Conservation (phyloP, 2,888 invertebrate species). For the Tetragonula carbonaria region DNA sequence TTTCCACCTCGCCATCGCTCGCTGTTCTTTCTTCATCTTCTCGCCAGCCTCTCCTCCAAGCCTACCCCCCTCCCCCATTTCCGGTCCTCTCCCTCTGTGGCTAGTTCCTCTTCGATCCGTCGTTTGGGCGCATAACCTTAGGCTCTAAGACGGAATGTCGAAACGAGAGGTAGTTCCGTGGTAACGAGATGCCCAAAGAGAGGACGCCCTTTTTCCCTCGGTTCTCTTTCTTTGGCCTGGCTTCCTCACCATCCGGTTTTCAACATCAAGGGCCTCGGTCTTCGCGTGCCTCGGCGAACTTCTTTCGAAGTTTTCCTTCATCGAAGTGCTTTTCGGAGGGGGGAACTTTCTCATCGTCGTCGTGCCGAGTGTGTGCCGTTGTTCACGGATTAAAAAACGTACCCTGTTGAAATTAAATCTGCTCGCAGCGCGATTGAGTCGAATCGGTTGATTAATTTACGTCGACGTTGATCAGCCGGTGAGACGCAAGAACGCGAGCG, state of each 20-base stretch:
- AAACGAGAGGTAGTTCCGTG: slow-evolving; percentile 38
- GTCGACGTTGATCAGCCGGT: slow-evolving; percentile 13
- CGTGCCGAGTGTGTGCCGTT: neutral
- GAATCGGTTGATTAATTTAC: slow-evolving; percentile 37
- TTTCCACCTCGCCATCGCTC: slow-evolving; percentile 42
- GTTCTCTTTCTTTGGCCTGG: neutral
- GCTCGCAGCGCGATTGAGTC: neutral
- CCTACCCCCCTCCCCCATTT: neutral
- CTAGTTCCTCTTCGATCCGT: slow-evolving; percentile 38
- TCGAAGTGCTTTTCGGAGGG: slow-evolving; percentile 26
- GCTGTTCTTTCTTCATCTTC: neutral
- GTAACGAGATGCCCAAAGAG: slow-evolving; percentile 67
- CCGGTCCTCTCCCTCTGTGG: neutral
- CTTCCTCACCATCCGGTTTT: slow-evolving; percentile 32
- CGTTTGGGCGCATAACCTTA: slow-evolving; percentile 60
- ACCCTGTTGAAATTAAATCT: slow-evolving; percentile 28
- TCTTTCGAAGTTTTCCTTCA: slow-evolving; percentile 50
- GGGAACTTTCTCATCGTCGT: slow-evolving; percentile 31
- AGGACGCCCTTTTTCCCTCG: slow-evolving; percentile 15
- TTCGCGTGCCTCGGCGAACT: slow-evolving; percentile 58
- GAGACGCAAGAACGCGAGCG: neutral
- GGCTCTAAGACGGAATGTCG: slow-evolving; percentile 53
- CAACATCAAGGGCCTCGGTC: slow-evolving; percentile 45
- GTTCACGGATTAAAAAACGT: slow-evolving; percentile 9
- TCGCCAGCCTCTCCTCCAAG: too few relatives aligned